phyloP scores from a whole-genome alignment of 2,113 vertebrate species.

The Chionomys nivalis region DNA sequence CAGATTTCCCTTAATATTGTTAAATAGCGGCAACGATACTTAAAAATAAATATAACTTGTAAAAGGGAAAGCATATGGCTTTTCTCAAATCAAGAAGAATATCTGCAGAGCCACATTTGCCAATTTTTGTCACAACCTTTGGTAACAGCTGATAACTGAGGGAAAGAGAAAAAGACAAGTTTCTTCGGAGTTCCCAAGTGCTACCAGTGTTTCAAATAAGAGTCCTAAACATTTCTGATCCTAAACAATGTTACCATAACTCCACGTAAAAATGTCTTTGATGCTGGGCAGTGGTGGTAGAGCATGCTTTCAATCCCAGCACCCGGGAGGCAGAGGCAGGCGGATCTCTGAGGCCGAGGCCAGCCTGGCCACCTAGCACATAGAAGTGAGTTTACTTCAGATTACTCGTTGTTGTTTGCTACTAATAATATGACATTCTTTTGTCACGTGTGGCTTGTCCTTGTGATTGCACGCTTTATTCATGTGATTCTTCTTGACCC shows the following conservation, averaged over 20 bases:
- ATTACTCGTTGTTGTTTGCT: too few species aligned
- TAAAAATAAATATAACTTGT: slow-evolving; percentile 73
- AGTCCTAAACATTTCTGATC: background rate
- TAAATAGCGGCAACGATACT: slow-evolving; percentile 74
- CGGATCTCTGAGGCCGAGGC: background rate
- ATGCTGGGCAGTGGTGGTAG: background rate
- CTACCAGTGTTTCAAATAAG: slow-evolving; percentile 45
- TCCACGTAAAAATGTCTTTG: background rate
- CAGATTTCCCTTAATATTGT: slow-evolving; percentile 69
- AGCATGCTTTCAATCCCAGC: background rate
- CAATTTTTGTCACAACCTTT: slow-evolving; percentile 73
- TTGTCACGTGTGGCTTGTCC: too few species aligned
- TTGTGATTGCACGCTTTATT: background rate
- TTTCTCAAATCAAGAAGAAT: slow-evolving; percentile 68
- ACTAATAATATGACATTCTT: background rate
- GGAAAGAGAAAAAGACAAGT: slow-evolving; percentile 42
- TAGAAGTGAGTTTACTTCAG: background rate
- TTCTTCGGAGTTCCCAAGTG: slow-evolving; percentile 40
- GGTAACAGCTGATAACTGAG: slow-evolving; percentile 59
- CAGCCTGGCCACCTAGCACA: background rate
- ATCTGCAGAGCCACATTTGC: slow-evolving; percentile 54
- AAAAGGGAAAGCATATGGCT: slow-evolving; percentile 75
- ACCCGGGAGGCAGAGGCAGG: background rate
- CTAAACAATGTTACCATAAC: background rate
- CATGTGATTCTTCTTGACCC: background rate